These are phyloP conservation scores for Drosophila ficusphila DNA, from an alignment of 1,140 invertebrate genomes.

Conservation along the genomic window DNA sequence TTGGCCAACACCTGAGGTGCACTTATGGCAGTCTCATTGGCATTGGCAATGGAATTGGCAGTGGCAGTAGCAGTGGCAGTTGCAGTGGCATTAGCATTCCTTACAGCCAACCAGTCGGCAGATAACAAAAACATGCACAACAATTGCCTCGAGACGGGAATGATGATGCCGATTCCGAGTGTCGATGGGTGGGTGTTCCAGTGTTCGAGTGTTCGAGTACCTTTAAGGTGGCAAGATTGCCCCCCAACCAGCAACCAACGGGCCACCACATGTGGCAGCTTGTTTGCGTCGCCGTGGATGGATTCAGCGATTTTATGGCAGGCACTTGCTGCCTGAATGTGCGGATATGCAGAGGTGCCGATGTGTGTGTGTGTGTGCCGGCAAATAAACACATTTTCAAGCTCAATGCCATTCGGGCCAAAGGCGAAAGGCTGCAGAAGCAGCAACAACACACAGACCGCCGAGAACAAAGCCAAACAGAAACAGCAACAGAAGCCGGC, in stretches of 20 bases:
- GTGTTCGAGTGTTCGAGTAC: not conserved
- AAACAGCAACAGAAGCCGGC: constrained; percentile 47
- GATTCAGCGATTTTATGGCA: constrained; percentile 82
- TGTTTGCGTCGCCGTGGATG: constrained; percentile 60
- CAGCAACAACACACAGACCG: constrained; percentile 16
- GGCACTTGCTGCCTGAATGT: constrained; percentile 58
- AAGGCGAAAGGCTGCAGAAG: constrained; percentile 40
- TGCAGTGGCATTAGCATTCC: constrained; percentile 73
- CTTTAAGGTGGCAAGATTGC: constrained; percentile 35
- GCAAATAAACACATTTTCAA: constrained; percentile 81
- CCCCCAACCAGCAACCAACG: too few species aligned
- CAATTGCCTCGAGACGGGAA: constrained; percentile 62
- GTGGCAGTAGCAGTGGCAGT: constrained; percentile 4
- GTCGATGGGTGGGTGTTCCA: constrained; percentile 21
- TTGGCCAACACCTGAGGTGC: constrained; percentile 73
- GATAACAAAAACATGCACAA: constrained; percentile 81
- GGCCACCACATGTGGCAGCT: constrained; percentile 42
- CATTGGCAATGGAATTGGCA: constrained; percentile 7
- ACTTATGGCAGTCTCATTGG: constrained; percentile 60
- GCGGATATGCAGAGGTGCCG: constrained; percentile 11
- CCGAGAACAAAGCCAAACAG: constrained; percentile 74
- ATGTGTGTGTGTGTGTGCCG: constrained; percentile 17
- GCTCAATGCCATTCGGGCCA: constrained; percentile 70
- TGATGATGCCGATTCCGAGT: constrained; percentile 36
- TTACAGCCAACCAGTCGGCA: constrained; percentile 67